A percentile compares a stretch with the other conserved stretches of the same genome.
Evolutionary conservation across 1,140 invertebrate species (phyloP).

Genomic region (Bombus turneri): DNA sequence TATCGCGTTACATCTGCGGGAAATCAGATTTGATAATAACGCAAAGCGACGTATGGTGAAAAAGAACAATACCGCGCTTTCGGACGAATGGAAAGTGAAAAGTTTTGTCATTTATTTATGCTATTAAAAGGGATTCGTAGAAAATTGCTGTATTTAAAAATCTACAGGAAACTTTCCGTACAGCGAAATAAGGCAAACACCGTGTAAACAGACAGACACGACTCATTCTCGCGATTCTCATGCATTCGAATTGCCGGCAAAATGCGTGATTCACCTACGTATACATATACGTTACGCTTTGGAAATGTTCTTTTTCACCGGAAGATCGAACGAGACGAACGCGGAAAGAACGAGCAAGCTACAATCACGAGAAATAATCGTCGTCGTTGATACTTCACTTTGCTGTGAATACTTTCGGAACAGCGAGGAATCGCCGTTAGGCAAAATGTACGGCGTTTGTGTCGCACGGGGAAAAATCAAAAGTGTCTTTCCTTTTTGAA

Average conservation of each 20-base stretch:
- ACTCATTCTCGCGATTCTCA: not conserved
- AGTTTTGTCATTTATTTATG: not conserved
- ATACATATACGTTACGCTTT: too few species aligned
- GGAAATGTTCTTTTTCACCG: too few species aligned
- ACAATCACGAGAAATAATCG: not conserved
- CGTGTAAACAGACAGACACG: not conserved
- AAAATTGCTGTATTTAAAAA: not conserved
- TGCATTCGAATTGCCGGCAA: too few species aligned
- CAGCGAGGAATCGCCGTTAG: not conserved
- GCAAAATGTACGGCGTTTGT: not conserved
- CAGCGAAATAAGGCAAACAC: too few species aligned
- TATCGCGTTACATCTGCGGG: not conserved
- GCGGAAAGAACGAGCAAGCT: not conserved
- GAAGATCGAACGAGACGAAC: not conserved
- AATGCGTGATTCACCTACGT: not conserved
- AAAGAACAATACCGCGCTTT: not conserved
- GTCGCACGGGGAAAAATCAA: not conserved
- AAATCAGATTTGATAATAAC: not conserved
- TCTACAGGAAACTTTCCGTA: not conserved
- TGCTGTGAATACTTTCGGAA: not conserved
- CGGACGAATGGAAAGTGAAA: not conserved
- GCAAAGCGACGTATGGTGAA: not conserved
- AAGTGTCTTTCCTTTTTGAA: constrained; percentile 43
- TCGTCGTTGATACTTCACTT: not conserved
- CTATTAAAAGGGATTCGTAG: not conserved